A percentile compares a stretch with the other conserved stretches of the same genome.
Evolutionary conservation across 2,113 vertebrate species (phyloP).

Genomic region (Aplodontia rufa): DNA sequence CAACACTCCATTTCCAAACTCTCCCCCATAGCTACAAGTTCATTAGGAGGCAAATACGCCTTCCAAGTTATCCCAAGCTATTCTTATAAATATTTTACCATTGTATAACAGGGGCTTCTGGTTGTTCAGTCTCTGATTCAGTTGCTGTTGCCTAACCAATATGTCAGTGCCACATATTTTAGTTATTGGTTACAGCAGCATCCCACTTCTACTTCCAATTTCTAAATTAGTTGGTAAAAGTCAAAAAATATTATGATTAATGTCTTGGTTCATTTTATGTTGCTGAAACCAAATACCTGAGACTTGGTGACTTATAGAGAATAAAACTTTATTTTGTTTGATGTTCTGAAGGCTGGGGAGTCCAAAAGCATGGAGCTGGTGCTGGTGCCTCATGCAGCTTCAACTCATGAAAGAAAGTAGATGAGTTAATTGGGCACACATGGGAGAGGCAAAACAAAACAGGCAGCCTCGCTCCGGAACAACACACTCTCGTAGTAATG

Average conservation of each 20-base stretch:
- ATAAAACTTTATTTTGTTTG: neutral
- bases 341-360: neutral
- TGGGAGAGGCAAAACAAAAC: neutral
- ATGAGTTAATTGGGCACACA: neutral
- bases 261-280: neutral
- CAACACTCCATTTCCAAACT: neutral
- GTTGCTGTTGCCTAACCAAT: fast-evolving
- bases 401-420: neutral
- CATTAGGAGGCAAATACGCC: neutral
- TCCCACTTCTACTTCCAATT: neutral
- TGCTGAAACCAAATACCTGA: neutral
- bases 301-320: neutral
- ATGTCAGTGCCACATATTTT: fast-evolving
- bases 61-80: neutral
- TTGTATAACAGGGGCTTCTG: too few species aligned
- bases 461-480: neutral
- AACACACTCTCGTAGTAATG: too few species aligned
- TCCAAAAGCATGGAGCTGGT: neutral
- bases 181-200: neutral
- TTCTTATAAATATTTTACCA: neutral
- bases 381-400: neutral
- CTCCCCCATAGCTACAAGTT: neutral
- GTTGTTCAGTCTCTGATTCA: fast-evolving
- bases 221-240: neutral
- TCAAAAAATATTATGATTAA: neutral